phyloP scores from a whole-genome alignment of 1,140 invertebrate species.

The roundworm (Caenorhabditis elegans) region DNA sequence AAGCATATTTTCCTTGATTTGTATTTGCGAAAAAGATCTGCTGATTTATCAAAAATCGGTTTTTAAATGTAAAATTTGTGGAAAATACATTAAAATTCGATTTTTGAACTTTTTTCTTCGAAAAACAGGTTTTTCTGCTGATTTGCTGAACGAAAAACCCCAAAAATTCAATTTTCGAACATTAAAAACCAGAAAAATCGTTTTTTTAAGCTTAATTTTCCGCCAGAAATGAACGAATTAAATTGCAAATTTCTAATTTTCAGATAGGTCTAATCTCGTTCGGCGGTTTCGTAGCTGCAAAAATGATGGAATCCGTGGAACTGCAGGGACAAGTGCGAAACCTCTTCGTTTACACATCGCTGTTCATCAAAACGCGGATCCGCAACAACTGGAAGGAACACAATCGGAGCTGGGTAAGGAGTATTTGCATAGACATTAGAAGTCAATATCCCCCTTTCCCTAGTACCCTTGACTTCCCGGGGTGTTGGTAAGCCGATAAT shows the following conservation, averaged over 20 bases:
- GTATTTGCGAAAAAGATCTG: no score
- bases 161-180: no score
- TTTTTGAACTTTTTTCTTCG: no score
- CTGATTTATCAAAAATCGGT: no score
- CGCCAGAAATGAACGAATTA: no score
- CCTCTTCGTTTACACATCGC: conserved; percentile 37
- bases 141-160: no score
- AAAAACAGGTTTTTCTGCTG: no score
- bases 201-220: no score
- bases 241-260: not conserved
- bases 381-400: conserved; percentile 26
- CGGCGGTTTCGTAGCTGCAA: conserved; percentile 33
- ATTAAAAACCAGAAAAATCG: no score
- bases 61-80: no score
- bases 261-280: conserved; percentile 42
- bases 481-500: not conserved
- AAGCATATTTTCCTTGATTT: no score
- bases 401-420: conserved; percentile 37
- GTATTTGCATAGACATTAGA: conserved; percentile 23
- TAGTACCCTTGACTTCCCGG: not conserved
- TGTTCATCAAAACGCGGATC: conserved; percentile 39
- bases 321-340: conserved; percentile 29
- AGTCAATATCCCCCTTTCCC: conserved; percentile 30
- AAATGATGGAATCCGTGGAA: not conserved
- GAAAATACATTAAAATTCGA: no score